Base-by-base conservation (phyloP, 2,797 vertebrate genomes). In the Gorsachius magnificus region DNA sequence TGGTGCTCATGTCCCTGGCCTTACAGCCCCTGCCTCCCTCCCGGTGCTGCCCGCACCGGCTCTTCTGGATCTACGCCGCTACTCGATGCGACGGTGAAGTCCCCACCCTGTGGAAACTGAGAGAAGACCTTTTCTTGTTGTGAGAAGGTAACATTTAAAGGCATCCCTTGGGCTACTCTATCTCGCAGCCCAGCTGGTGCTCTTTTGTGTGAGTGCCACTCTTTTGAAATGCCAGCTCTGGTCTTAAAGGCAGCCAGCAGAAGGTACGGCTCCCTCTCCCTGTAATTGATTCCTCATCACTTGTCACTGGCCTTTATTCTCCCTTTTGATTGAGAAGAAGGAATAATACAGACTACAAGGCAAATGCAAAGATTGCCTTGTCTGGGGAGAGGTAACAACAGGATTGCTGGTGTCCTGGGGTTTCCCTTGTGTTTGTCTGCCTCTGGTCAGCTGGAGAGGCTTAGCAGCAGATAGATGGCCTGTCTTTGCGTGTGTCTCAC, bases 131-230 rank as follows among this genome's bases (percentile, higher is more conserved):
- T 97, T 96, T 97, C 87, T 85, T 96, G 75, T 85, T 96, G 75
- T 87, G 87, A 93, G 96, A 96, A 97, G 92, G 97, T 97, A 97
- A 93, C 97, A 98, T 98, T 97, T 98, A 96, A 97, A 97, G 94
- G 57, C 92, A 88, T 94, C 95, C 93, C 82, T 93, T 58, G 96
- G 93, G 93, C 79, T 80, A 48, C 79, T 96, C 83, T 98, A 69
- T 97, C 96, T 98, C 91, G 92, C 89, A 84, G 96, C 96, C 88
- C 97, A 98, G 98, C 96, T 98, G 98, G 97, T 96, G 70, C 69
- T 95, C 93, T 97, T 97, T 97, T 98, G 96, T 97, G 72, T 96
- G 64, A 93, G 64, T 93, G 70, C 80, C 93, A 77, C n/a, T 90
- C 95, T 97, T 96, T 89, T 94, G 89, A 98, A 98, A 98, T 98